Conservation (phyloP, 2,888 invertebrate genomes). For the Trachelus tabidus region DNA sequence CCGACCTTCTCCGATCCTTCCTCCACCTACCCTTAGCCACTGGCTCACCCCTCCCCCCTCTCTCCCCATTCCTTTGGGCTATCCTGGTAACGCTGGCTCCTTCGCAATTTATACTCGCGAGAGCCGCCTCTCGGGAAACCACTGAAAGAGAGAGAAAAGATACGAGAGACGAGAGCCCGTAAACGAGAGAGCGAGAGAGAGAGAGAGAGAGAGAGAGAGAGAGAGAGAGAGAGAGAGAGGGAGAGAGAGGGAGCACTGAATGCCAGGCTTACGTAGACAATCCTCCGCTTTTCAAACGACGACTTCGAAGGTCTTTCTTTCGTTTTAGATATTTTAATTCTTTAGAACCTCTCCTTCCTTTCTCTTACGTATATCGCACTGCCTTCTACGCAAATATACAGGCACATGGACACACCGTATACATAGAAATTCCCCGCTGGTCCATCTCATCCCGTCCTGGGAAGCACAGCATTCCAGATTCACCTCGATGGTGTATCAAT, state of each 20-base stretch:
- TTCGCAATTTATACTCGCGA: constrained; percentile 60
- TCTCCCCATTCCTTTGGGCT: constrained; percentile 42
- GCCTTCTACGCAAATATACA: not conserved
- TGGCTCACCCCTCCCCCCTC: constrained; percentile 22
- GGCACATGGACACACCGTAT: not conserved
- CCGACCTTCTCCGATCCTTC: constrained; percentile 14
- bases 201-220: constrained; percentile 35
- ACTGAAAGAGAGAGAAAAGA: constrained; percentile 24
- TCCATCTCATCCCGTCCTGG: not conserved
- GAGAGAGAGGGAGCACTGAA: constrained; percentile 53
- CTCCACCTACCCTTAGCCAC: constrained; percentile 7
- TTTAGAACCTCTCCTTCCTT: constrained; percentile 52
- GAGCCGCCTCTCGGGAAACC: constrained; percentile 19
- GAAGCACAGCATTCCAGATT: not conserved
- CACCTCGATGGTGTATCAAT: not conserved
- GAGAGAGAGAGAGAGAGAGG: constrained; percentile 39
- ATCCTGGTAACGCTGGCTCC: constrained; percentile 17
- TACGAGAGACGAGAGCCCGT: constrained; percentile 26
- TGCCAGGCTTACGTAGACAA: constrained; percentile 64
- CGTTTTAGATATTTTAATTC: constrained; percentile 64
- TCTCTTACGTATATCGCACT: not conserved
- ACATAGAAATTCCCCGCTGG: not conserved
- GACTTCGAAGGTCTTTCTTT: constrained; percentile 60
- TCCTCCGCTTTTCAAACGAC: constrained; percentile 61
- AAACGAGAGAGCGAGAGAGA: constrained; percentile 43